These are phyloP conservation scores for Oplegnathus fasciatus DNA, from an alignment of 2,113 vertebrate species.

Conservation along the genomic window DNA sequence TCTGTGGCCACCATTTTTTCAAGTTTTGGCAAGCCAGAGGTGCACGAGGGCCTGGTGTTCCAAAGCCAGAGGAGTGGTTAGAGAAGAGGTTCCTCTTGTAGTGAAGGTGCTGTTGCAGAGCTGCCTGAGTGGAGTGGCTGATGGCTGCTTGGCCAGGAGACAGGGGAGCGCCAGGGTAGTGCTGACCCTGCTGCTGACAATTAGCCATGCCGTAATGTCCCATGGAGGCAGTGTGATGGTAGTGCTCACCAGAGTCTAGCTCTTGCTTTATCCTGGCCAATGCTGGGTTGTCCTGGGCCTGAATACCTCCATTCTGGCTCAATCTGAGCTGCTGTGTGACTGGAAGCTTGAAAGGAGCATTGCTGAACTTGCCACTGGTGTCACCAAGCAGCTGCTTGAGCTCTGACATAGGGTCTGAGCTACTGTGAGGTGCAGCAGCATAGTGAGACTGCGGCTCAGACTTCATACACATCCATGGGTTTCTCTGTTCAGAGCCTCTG, in stretches of 20 bases:
- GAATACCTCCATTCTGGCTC: conserved; percentile 77
- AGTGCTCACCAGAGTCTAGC: conserved; percentile 77
- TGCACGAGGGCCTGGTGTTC: conserved; percentile 56
- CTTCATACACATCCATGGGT: conserved; percentile 81
- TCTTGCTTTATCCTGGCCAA: conserved; percentile 84
- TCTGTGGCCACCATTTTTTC: conserved; percentile 91
- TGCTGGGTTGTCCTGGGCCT: conserved; percentile 59
- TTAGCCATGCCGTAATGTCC: conserved; percentile 80
- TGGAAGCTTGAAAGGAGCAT: conserved; percentile 89
- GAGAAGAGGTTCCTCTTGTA: conserved; percentile 95
- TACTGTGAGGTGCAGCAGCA: conserved; percentile 70
- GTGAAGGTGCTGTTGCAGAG: conserved; percentile 96
- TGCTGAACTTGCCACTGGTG: conserved; percentile 87
- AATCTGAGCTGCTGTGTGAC: conserved; percentile 72
- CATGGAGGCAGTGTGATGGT: conserved; percentile 73
- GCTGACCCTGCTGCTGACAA: conserved; percentile 81
- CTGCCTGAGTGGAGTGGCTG: conserved; percentile 93
- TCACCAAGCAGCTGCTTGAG: conserved; percentile 94
- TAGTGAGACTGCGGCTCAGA: conserved; percentile 79
- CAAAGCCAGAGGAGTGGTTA: conserved; percentile 78
- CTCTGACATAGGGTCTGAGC: conserved; percentile 92
- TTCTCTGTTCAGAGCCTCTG: conserved; percentile 76
- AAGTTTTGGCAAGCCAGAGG: conserved; percentile 81
- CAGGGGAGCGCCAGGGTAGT: conserved; percentile 73
- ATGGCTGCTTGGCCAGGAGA: conserved; percentile 82